These are phyloP conservation scores for Gymnarchus niloticus DNA, from an alignment of 2,113 vertebrate genomes.

Conservation along the genomic window DNA sequence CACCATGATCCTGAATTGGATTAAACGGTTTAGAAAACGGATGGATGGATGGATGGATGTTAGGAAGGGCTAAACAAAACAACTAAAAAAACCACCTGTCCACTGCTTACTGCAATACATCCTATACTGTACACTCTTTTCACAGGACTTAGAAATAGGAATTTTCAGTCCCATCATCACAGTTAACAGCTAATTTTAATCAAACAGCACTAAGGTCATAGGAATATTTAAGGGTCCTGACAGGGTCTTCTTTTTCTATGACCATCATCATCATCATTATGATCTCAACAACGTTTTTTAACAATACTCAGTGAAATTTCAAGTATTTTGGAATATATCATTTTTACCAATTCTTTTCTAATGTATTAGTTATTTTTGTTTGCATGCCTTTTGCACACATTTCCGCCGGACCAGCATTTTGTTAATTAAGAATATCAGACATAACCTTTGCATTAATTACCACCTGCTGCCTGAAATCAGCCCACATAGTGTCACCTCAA, in stretches of 20 bases:
- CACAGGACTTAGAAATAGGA: neutral
- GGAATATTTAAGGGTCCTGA: neutral
- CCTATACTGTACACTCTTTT: neutral
- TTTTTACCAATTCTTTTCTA: neutral
- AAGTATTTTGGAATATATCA: neutral
- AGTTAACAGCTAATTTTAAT: neutral
- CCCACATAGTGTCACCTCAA: neutral
- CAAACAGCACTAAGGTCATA: neutral
- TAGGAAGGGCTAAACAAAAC: neutral
- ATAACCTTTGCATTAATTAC: conserved; percentile 11
- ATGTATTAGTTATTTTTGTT: neutral
- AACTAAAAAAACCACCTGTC: neutral
- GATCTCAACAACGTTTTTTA: neutral
- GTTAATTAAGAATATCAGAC: neutral
- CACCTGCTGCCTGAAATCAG: neutral
- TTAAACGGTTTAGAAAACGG: too few species aligned
- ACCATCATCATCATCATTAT: neutral
- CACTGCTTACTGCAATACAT: neutral
- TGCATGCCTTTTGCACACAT: neutral
- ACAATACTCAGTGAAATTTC: neutral
- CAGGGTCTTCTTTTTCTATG: neutral
- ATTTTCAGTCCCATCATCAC: too few species aligned
- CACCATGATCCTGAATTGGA: too few species aligned
- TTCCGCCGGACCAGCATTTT: neutral
- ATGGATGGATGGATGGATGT: neutral